Evolutionary conservation across 2,888 invertebrate species (phyloP).

Genomic region (Melanchra persicariae): DNA sequence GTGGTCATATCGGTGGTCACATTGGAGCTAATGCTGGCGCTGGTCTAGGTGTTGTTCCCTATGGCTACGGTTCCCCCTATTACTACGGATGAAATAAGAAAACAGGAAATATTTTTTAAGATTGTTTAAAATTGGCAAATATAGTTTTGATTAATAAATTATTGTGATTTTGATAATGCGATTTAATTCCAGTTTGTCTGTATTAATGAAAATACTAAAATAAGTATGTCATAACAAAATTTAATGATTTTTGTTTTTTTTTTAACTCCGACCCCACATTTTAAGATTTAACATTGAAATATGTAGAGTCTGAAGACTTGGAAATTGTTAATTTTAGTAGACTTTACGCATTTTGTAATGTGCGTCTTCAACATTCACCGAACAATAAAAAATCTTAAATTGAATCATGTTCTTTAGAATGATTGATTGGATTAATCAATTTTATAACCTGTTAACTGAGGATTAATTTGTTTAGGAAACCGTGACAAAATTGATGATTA

Average conservation of each 20-base stretch:
- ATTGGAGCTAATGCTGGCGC: conserved; percentile 17
- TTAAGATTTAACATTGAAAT: too few relatives aligned
- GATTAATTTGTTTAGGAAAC: conserved; percentile 28
- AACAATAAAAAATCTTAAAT: not conserved
- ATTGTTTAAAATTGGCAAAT: not conserved
- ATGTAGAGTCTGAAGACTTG: not conserved
- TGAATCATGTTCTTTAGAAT: conserved; percentile 11
- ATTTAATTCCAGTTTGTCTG: not conserved
- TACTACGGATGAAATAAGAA: not conserved
- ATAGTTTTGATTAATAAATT: not conserved
- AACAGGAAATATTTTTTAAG: not conserved
- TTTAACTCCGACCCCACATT: not conserved
- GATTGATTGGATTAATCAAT: conserved; percentile 7
- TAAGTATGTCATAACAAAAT: not conserved
- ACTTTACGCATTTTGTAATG: not conserved
- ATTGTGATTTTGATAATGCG: not conserved
- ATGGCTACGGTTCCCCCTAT: not conserved
- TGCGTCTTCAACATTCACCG: not conserved
- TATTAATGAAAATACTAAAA: not conserved
- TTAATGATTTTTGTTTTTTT: too few relatives aligned
- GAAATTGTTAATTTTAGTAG: not conserved
- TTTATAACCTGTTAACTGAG: conserved; percentile 21
- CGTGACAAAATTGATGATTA: conserved; percentile 22
- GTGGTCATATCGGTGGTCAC: conserved; percentile 16
- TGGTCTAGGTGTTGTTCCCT: not conserved